Percentiles rank a stretch among this genome's conserved stretches.
Evolutionary conservation across 2,113 vertebrate genomes (phyloP).

Genomic region (Tiliqua scincoides): DNA sequence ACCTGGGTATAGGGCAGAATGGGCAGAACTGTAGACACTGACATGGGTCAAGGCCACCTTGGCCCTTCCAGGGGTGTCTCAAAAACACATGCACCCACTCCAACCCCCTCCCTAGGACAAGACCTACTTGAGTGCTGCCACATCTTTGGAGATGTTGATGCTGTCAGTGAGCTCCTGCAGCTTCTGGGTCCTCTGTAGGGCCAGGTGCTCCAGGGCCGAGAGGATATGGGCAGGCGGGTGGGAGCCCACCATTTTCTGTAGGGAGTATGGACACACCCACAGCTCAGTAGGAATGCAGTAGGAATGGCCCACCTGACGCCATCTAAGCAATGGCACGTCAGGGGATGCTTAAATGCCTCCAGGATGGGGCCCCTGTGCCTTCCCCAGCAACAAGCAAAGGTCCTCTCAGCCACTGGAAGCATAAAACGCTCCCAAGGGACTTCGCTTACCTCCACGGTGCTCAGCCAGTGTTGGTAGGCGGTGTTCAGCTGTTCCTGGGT

Average conservation of each 20-base stretch:
- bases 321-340: background rate
- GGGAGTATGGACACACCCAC: background rate
- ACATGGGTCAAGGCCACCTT: fast-evolving
- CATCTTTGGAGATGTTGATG: constrained; percentile 71
- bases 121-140: constrained; percentile 72
- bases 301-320: background rate
- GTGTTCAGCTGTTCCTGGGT: background rate
- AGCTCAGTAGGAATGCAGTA: background rate
- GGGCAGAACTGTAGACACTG: background rate
- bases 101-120: background rate
- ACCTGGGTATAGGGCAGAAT: constrained; percentile 59
- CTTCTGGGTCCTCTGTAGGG: constrained; percentile 75
- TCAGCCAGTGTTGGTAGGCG: constrained; percentile 17
- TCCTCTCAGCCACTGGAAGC: too few species aligned
- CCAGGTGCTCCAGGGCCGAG: constrained; percentile 80
- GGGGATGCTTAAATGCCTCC: background rate
- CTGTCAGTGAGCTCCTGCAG: constrained; percentile 72
- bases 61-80: too few species aligned
- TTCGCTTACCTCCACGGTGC: constrained; percentile 78
- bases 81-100: too few species aligned
- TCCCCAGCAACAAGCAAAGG: too few species aligned
- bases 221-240: constrained; percentile 83
- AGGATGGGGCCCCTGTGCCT: too few species aligned
- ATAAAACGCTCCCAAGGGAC: too few species aligned
- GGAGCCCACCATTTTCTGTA: constrained; percentile 75